A percentile compares a stretch with the other conserved stretches of the same genome.
These are phyloP conservation scores for Pardalotus punctatus DNA, from an alignment of 2,113 vertebrate species.

Conservation along the genomic window DNA sequence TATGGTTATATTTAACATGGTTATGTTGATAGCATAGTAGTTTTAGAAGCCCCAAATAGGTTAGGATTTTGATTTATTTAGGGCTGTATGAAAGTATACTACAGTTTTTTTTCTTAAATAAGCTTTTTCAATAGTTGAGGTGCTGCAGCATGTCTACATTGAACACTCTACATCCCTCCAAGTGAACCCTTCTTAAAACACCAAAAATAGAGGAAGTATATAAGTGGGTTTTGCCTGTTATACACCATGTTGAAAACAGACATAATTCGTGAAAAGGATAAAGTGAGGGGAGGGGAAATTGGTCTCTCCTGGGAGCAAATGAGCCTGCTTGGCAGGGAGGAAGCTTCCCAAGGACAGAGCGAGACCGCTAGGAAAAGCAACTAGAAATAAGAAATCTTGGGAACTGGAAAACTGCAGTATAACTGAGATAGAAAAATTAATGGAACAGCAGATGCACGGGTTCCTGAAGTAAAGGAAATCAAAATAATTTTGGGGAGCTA, in stretches of 20 bases:
- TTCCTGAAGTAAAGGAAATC: neutral
- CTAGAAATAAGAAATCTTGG: neutral
- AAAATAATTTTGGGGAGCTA: neutral
- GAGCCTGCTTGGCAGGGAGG: neutral
- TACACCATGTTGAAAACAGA: neutral
- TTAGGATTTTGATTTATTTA: neutral
- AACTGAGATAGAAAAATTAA: neutral
- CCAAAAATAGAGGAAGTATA: neutral
- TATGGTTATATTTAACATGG: neutral
- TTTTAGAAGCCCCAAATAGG: neutral
- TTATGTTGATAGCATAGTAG: neutral
- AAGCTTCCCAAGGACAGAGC: neutral
- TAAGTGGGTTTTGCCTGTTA: neutral
- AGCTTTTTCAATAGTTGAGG: neutral
- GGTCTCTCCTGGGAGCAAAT: neutral
- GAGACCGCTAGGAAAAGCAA: neutral
- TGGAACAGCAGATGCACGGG: neutral
- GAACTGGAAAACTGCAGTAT: neutral
- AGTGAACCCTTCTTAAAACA: neutral
- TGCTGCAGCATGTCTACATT: neutral
- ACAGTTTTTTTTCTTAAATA: neutral
- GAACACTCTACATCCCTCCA: neutral
- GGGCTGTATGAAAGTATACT: neutral
- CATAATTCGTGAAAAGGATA: neutral
- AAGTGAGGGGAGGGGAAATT: neutral